Conservation (phyloP, 2,888 invertebrate genomes). For the Lathronympha strigana region DNA sequence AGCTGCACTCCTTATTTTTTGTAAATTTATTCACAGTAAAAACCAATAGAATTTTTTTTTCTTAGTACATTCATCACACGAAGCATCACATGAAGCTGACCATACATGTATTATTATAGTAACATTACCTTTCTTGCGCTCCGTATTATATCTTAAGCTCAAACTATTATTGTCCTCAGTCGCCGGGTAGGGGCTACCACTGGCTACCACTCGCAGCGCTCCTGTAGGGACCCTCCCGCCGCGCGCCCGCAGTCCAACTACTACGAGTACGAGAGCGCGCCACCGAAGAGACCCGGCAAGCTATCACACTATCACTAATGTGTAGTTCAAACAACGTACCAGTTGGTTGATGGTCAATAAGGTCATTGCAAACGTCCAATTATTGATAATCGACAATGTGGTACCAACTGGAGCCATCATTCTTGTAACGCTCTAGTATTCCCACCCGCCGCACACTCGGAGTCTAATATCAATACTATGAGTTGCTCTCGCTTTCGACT, state of each 20-base stretch:
- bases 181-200: conserved; percentile 67
- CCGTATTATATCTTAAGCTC: not conserved
- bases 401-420: not conserved
- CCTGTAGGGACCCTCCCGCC: conserved; percentile 78
- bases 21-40: no score
- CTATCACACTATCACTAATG: conserved; percentile 81
- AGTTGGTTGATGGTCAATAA: not conserved
- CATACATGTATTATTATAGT: no score
- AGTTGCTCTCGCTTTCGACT: no score
- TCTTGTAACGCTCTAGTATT: no score
- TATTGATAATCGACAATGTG: not conserved
- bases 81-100: no score
- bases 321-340: not conserved
- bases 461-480: no score
- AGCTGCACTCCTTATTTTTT: no score
- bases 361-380: not conserved
- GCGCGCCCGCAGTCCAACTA: conserved; percentile 90
- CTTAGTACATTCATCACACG: no score
- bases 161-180: conserved; percentile 54
- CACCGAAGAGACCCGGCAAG: conserved; percentile 76
- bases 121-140: no score
- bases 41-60: no score
- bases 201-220: conserved; percentile 86
- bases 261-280: conserved; percentile 93
- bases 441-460: no score